Evolutionary conservation across 2,113 vertebrate species (phyloP).

Genomic region (Telmatochromis bifrenatus): DNA sequence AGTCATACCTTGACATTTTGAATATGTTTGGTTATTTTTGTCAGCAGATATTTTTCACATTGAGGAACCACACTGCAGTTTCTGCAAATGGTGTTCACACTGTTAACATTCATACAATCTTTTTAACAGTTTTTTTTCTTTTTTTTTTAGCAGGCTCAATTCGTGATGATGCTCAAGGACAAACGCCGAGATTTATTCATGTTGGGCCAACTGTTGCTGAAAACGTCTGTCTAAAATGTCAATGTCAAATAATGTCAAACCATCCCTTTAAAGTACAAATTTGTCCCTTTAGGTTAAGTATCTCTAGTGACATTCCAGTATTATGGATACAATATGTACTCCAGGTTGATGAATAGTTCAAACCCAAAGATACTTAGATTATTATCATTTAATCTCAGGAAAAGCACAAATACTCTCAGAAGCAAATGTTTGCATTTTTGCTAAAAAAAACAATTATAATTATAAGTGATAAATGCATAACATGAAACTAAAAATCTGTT

Average conservation of each 20-base stretch:
- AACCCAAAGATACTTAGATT: not conserved
- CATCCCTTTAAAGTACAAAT: constrained; percentile 1
- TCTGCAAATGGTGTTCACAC: not conserved
- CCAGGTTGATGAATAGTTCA: not conserved
- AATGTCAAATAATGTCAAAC: constrained; percentile 16
- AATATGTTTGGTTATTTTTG: constrained; percentile 3
- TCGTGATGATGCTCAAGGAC: not conserved
- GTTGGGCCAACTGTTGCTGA: not conserved
- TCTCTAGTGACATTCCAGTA: not conserved
- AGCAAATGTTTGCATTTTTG: not conserved
- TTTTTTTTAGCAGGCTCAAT: not conserved
- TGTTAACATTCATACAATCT: constrained; percentile 12
- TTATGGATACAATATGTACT: not conserved
- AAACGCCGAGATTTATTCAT: not conserved
- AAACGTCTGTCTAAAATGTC: not conserved
- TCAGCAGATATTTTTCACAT: constrained; percentile 11
- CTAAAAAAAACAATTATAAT: not conserved
- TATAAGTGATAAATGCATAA: not conserved
- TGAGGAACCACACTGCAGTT: not conserved
- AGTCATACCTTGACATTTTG: constrained; percentile 22
- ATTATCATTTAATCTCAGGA: not conserved
- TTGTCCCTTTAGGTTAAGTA: not conserved
- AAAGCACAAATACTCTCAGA: not conserved
- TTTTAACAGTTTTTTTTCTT: not conserved
- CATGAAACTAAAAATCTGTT: not conserved